Conservation (phyloP, 2,888 invertebrate genomes). For the Phortica okadai region DNA sequence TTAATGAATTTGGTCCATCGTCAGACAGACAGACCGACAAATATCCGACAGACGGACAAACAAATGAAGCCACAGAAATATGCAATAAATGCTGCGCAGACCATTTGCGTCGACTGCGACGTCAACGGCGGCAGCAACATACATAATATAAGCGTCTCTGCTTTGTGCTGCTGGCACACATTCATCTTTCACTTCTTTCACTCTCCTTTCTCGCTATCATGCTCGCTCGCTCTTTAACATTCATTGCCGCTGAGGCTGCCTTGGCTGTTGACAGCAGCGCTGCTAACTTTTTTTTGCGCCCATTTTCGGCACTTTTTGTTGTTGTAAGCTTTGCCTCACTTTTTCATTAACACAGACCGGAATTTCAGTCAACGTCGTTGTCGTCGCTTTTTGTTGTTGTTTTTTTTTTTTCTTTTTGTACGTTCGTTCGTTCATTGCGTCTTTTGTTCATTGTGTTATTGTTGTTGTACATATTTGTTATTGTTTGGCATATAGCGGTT, state of each 20-base stretch:
- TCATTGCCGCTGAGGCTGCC: no score
- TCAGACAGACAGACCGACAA: conserved; percentile 22
- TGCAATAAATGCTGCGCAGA: conserved; percentile 22
- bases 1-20: conserved; percentile 67
- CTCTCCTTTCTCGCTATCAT: conserved; percentile 28
- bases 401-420: conserved; percentile 37
- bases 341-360: conserved; percentile 39
- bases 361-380: conserved; percentile 29
- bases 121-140: conserved; percentile 12
- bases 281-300: conserved; percentile 35
- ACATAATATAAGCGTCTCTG: conserved; percentile 64
- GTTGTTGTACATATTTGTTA: background rate
- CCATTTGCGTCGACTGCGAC: background rate
- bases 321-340: background rate
- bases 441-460: conserved; percentile 41
- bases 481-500: background rate
- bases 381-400: conserved; percentile 15
- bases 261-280: no score
- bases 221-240: conserved; percentile 28
- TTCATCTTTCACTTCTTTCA: background rate
- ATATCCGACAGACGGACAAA: background rate
- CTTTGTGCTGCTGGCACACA: conserved; percentile 45
- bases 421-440: background rate
- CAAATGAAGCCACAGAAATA: conserved; percentile 35
- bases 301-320: conserved; percentile 10